phyloP scores from a whole-genome alignment of 2,113 vertebrate species.

The Strix aluco region DNA sequence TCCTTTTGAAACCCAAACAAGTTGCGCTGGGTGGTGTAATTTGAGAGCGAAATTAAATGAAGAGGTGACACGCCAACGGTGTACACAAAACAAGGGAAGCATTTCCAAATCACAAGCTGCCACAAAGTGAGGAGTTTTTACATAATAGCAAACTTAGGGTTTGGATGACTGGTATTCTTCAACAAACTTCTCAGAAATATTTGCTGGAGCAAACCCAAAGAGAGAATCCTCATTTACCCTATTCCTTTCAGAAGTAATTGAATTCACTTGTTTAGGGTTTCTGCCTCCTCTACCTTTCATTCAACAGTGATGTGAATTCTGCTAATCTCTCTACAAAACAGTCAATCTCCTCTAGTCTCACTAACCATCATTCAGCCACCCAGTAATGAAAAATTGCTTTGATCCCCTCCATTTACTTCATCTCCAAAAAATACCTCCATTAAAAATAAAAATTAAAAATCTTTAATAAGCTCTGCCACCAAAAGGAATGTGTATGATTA shows the following conservation, averaged over 20 bases:
- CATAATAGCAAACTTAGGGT: conserved; percentile 70
- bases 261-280: conserved; percentile 71
- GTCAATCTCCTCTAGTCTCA: conserved; percentile 35
- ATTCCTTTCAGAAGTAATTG: conserved; percentile 68
- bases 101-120: conserved; percentile 65
- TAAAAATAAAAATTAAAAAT: not conserved
- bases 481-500: not conserved
- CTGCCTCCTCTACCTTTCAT: conserved; percentile 67
- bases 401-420: not conserved
- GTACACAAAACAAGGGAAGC: conserved; percentile 56
- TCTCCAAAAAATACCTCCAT: not conserved
- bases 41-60: conserved; percentile 58
- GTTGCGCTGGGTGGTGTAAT: conserved; percentile 53
- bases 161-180: conserved; percentile 70
- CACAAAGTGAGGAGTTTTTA: conserved; percentile 35
- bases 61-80: conserved; percentile 41
- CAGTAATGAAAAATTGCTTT: conserved; percentile 49
- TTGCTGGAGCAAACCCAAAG: conserved; percentile 70
- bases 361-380: conserved; percentile 28
- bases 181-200: conserved; percentile 76
- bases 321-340: conserved; percentile 55
- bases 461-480: not conserved
- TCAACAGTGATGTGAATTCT: not conserved
- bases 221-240: conserved; percentile 66
- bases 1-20: conserved; percentile 40